Base-by-base conservation (phyloP, 2,113 vertebrate genomes). In the Clarias macrocephalus region DNA sequence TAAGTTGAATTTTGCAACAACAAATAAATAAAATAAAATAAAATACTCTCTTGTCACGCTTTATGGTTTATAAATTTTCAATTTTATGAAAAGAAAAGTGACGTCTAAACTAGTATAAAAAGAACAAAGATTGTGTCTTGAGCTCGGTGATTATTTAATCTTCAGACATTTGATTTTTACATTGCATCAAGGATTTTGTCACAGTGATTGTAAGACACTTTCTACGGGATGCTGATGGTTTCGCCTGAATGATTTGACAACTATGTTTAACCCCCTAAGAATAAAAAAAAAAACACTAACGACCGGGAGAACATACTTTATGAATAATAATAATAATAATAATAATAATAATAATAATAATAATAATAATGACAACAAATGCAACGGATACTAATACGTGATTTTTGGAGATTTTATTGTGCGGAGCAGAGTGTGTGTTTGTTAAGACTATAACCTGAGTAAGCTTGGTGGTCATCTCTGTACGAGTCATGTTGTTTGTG, bases 401-500 rank as follows among this genome's bases (percentile, higher is more conserved):
- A 72, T 37, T 56, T 1, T 21, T 84, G 4, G n/a, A 54, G 23
- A 13, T 12, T 75, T 85, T 30, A 62, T 30, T 65, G n/a, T 77
- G 30, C 77, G 16, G 4, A 48, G 13, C 57, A 48, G 25, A 33
- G 23, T 28, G 60, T 66, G 73, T 56, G 62, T 28, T 54, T 85
- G 48, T 66, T 54, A 15, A 66, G 28, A 79, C 13, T 28, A 48
- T 48, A 23, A 65, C 30, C 23, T 77, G 73, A 30, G 83, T 30
- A 18, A 85, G 33, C 72, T 28, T 12, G 18, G 60, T 85, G 72
- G 60, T 54, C 75, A 66, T 56, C 37, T 65, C 33, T 30, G 83
- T 76, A 62, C 56, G 16, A 83, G 23, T 66, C 80, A 42, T 33
- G 28, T 57, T 62, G 37, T 83, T 66, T 83, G 72, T 54, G 72